Conservation (phyloP, 2,113 vertebrate genomes). For the Ranitomeya imitator region DNA sequence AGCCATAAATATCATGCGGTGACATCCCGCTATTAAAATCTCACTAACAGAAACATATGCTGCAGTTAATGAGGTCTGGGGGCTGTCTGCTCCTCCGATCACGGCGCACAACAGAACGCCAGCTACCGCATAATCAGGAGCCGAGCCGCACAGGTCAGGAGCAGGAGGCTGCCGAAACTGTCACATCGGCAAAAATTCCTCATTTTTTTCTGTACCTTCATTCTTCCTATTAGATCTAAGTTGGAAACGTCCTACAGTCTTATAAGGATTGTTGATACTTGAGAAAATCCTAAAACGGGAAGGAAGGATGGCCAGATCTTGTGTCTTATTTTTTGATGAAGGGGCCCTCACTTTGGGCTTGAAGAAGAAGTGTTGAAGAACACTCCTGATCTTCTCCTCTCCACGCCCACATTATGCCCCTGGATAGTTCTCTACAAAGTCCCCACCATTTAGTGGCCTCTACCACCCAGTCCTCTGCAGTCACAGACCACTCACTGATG, state of each 20-base stretch:
- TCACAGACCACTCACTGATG: no score
- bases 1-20: conserved; percentile 7
- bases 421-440: no score
- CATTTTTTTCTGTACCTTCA: neutral
- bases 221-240: neutral
- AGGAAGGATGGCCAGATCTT: neutral
- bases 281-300: neutral
- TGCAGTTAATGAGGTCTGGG: conserved; percentile 42
- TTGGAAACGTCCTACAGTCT: neutral
- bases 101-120: neutral
- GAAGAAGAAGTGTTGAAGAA: no score
- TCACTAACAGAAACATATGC: conserved; percentile 48
- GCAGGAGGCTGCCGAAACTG: neutral
- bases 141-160: neutral
- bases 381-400: no score
- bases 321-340: neutral
- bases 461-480: no score
- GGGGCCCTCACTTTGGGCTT: neutral
- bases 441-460: no score
- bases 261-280: neutral
- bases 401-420: no score
- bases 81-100: neutral
- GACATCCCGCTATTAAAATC: conserved; percentile 35
- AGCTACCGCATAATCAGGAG: conserved; percentile 27
- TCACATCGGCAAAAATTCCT: neutral